Evolutionary conservation across 2,113 vertebrate species (phyloP).

Genomic region (Leptobrachium leishanense): DNA sequence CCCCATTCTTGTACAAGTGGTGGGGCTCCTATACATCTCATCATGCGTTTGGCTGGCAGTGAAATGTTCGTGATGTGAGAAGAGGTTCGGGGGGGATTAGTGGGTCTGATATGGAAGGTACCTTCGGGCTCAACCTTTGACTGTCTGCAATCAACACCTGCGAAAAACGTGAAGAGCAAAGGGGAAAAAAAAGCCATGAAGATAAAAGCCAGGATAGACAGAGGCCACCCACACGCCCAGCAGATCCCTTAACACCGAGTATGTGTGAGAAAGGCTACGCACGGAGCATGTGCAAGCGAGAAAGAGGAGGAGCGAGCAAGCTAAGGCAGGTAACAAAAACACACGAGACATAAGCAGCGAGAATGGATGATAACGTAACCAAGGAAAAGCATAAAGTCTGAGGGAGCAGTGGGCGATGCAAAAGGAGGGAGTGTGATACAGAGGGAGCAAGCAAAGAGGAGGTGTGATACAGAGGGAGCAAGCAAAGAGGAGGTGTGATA

Average conservation of each 20-base stretch:
- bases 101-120: conserved; percentile 61
- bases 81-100: conserved; percentile 1
- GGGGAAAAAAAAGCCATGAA: conserved; percentile 57
- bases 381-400: neutral
- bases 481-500: rapidly evolving
- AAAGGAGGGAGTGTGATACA: no score
- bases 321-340: neutral
- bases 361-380: no score
- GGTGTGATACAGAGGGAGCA: no score
- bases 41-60: conserved; percentile 67
- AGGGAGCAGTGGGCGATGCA: neutral
- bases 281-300: neutral
- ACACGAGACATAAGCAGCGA: no score
- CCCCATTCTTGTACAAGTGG: conserved; percentile 39
- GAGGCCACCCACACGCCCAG: neutral
- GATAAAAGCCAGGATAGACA: conserved; percentile 33
- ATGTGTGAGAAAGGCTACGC: neutral
- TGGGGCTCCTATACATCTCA: conserved; percentile 63
- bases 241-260: neutral
- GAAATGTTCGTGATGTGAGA: conserved; percentile 16
- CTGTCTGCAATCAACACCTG: conserved; percentile 73
- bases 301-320: neutral
- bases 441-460: neutral
- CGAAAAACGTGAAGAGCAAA: conserved; percentile 59
- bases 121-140: conserved; percentile 77